Evolutionary conservation across 1,140 invertebrate genomes (phyloP), one percentile per base, ranked within the genome.

Genomic region (Orchesella cincta): DNA sequence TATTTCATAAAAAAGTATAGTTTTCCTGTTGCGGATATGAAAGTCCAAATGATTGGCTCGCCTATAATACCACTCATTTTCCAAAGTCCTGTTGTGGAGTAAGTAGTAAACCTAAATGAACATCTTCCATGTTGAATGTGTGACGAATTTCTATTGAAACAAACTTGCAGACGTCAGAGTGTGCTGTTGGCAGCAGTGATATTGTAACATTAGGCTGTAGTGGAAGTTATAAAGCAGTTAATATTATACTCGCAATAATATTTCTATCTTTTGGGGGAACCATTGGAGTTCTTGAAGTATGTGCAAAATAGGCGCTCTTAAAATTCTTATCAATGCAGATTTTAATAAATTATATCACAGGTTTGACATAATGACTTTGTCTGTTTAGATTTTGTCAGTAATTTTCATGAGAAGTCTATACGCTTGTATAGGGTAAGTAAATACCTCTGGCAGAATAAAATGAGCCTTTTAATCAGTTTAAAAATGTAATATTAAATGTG

Each of bases 21-120:
- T 67, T 31, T 33, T 12, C 29, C 28, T 67, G 62, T n/a, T 67
- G 62, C 31, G 62, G 62, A 67, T 67, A 67, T 33, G 31, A 62
- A 5, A 26, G 26, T 14, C 54, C 54, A 5, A 26, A n/a, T 5
- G 54, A 62, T 26, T 62, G 54, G 54, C 3, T 14, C 39, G 26
- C 8, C 8, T 26, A 62, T 28, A 12, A 62, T 16, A 62, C 54
- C 26, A 5, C 12, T n/a, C 16, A 62, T 8, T 26, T 62, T 26
- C 54, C 54, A 18, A 12, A 62, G 26, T 62, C 54, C 3, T 62
- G 54, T 26, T 62, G 54, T n/a, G 20, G 20, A 20, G 39, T 46
- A 46, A 46, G 39, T 46, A 20, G n/a, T n/a, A n/a, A n/a, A n/a
- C n/a, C n/a, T n/a, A n/a, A n/a, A n/a, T n/a, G n/a, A n/a, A n/a